Conservation (phyloP, 2,113 vertebrate species). For the Thalassarche chlororhynchos region DNA sequence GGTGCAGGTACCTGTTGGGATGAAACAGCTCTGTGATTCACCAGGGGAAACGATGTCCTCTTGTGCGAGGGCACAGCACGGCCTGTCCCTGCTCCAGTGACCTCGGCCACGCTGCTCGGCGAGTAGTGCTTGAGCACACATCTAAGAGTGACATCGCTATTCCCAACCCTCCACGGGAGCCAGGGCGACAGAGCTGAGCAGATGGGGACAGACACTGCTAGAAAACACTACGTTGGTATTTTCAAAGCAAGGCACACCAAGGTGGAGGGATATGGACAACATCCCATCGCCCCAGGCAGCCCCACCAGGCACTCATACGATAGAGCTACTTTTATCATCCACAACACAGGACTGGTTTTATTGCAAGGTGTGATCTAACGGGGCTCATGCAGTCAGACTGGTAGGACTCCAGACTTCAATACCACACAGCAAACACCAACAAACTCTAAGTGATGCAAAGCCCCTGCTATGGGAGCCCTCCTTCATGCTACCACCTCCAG, state of each 20-base stretch:
- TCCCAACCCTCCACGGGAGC: not conserved
- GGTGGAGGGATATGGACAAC: accelerated
- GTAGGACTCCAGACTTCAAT: not conserved
- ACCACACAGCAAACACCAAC: not conserved
- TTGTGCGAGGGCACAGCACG: not conserved
- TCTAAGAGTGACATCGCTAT: not conserved
- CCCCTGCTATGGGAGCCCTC: not conserved
- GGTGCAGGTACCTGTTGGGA: not conserved
- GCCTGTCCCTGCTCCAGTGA: not conserved
- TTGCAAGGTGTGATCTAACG: not conserved
- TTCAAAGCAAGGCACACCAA: not conserved
- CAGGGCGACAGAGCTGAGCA: not conserved
- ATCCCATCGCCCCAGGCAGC: not conserved
- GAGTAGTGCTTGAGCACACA: not conserved
- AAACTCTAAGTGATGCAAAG: not conserved
- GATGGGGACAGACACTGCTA: not conserved
- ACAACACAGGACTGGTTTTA: not conserved
- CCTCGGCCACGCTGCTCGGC: accelerated
- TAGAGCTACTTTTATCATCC: not conserved
- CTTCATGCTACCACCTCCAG: not conserved
- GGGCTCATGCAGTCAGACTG: not conserved
- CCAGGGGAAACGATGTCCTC: not conserved
- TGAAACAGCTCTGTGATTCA: not conserved
- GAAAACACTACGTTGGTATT: accelerated
- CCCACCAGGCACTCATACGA: accelerated